These are phyloP conservation scores for Platorchestia sp. DNA, from an alignment of 1,140 invertebrate species.

Conservation along the genomic window DNA sequence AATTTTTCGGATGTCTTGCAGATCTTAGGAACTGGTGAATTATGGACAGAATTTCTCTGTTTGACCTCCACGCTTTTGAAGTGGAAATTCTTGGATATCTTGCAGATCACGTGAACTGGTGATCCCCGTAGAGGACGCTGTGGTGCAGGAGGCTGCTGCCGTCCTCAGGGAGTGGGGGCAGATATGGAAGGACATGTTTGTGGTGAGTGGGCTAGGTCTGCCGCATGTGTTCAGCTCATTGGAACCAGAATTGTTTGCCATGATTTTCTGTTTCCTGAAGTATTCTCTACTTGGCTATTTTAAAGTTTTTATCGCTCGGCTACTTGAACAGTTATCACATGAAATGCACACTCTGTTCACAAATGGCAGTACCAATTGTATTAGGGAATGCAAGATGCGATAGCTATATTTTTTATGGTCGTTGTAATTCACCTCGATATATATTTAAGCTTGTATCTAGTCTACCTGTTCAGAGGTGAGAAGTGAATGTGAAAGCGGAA, in stretches of 20 bases:
- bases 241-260: neutral
- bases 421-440: neutral
- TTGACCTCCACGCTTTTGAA: too few species aligned
- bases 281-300: too few species aligned
- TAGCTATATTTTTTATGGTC: neutral
- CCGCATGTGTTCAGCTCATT: neutral
- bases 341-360: too few species aligned
- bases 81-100: too few species aligned
- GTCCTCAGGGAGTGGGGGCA: conserved; percentile 93
- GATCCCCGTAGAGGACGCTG: conserved; percentile 84
- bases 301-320: too few species aligned
- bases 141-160: conserved; percentile 88
- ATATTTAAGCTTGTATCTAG: neutral
- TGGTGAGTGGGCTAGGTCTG: conserved; percentile 73
- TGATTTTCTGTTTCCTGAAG: neutral
- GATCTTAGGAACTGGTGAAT: too few species aligned
- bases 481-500: neutral
- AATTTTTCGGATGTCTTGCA: too few species aligned
- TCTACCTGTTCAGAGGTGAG: neutral
- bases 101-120: conserved; percentile 78
- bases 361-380: too few species aligned
- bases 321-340: too few species aligned
- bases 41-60: too few species aligned
- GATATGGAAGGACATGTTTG: conserved; percentile 91
- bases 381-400: neutral